Conservation (phyloP, 2,888 invertebrate species). For the Drosophila longiperda region DNA sequence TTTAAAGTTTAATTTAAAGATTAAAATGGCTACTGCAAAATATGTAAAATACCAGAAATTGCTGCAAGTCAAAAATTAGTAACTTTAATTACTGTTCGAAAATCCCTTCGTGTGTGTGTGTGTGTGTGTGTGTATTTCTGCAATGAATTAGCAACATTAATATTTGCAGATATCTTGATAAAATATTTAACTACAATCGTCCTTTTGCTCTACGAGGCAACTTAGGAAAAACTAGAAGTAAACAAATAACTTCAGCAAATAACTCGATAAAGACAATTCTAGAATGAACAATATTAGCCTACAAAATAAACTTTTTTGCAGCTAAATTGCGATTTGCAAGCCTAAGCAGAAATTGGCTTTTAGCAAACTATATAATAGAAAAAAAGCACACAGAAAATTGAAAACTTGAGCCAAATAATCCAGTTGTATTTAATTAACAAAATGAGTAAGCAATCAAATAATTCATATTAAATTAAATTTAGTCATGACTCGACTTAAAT, state of each 20-base stretch:
- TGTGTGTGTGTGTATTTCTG: background rate
- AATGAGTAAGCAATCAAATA: background rate
- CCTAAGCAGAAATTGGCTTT: background rate
- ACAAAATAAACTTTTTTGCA: background rate
- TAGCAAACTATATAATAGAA: background rate
- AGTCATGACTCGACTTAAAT: background rate
- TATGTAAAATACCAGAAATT: background rate
- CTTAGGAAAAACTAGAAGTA: background rate
- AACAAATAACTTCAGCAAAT: background rate
- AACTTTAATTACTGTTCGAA: constrained; percentile 66
- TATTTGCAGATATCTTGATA: background rate
- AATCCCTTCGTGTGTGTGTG: constrained; percentile 3
- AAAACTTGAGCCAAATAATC: background rate
- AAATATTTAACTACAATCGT: background rate
- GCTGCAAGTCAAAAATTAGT: constrained; percentile 35
- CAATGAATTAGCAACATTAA: background rate
- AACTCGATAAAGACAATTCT: background rate
- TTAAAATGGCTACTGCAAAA: constrained; percentile 13
- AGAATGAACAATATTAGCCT: background rate
- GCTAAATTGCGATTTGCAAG: background rate
- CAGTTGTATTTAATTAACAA: background rate
- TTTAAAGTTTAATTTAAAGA: constrained; percentile 48
- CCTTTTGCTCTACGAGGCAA: too few relatives aligned
- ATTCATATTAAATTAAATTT: background rate
- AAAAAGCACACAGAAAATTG: background rate